Percentiles rank a stretch among this genome's conserved stretches.
Evolutionary conservation across 2,113 vertebrate species (phyloP).

Genomic region (Leucopsar rothschildi): DNA sequence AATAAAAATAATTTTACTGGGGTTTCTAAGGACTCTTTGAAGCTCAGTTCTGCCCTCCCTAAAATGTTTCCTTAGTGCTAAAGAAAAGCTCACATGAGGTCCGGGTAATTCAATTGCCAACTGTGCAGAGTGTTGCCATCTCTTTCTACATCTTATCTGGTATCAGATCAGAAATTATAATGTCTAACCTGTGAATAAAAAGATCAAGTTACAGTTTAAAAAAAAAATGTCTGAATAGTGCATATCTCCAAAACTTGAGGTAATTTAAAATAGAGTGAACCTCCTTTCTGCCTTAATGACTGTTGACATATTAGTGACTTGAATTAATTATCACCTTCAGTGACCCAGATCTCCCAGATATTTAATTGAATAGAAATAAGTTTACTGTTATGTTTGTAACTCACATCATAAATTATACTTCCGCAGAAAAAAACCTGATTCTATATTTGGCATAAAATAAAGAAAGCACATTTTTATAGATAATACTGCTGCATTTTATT

Average conservation of each 20-base stretch:
- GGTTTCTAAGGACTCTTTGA: constrained; percentile 6
- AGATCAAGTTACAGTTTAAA: neutral
- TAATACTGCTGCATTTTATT: neutral
- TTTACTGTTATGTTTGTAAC: neutral
- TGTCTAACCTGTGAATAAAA: neutral
- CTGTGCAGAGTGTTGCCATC: neutral
- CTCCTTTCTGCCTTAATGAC: neutral
- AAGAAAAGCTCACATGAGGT: neutral
- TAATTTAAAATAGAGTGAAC: neutral
- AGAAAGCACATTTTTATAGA: neutral
- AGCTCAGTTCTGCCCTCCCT: neutral
- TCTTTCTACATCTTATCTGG: neutral
- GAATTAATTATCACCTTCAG: neutral
- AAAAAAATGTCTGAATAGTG: neutral
- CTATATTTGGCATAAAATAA: neutral
- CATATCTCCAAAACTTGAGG: neutral
- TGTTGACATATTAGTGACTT: neutral
- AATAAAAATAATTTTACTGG: neutral
- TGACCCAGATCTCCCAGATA: neutral
- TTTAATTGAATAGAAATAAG: neutral
- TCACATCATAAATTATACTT: neutral
- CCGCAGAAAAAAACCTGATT: neutral
- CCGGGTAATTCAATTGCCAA: constrained; percentile 6
- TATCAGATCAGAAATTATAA: constrained; percentile 24
- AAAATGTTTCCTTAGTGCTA: neutral